Base-by-base conservation (phyloP, 2,797 vertebrate species). In the Halcyon badia region DNA sequence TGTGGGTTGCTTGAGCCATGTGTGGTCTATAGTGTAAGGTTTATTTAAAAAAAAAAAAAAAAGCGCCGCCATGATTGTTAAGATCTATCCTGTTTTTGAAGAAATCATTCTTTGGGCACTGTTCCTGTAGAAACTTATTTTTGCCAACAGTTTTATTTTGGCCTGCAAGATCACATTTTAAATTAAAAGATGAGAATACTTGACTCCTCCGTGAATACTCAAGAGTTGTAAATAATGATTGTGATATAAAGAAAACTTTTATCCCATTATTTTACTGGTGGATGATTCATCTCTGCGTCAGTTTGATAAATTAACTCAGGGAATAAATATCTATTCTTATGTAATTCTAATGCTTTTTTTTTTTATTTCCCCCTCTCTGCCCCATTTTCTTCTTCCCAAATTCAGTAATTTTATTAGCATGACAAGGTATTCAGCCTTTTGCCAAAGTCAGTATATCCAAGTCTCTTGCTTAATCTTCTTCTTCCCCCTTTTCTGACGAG, bases 361-460 rank as follows among this genome's bases (percentile, higher is more conserved):
- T 80, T 54, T 83, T 79, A 48, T 87, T 72, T 51, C 4, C 17
- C 49, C 35, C 65, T 31, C 44, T 56, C 83, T 60, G 68, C 57
- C 75, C 86, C 33, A 51, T 51, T 84, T 95, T 96, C 84, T 93
- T 31, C 85, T 94, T 64, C 83, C 73, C 92, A 95, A 69, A 93
- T 94, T 89, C 94, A 93, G 64, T 93, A 86, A 95, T 95, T 94
- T 97, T 84, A 93, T 77, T 97, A 96, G 88, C 80, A 95, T 96
- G 89, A 96, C 84, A 95, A 93, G 78, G 57, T 94, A 94, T 91
- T 94, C 61, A 79, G 57, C 30, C 42, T 94, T 69, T 83, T 90
- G 91, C 97, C 97, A 97, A 97, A 96, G 86, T 96, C 81, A 96
- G 20, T 92, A 96, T 75, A 82, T 96, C 91, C 83, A 95, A 80